Percentiles rank a stretch among this genome's conserved stretches.
Conservation (phyloP, 2,797 vertebrate genomes). For the Luscinia megarhynchos region DNA sequence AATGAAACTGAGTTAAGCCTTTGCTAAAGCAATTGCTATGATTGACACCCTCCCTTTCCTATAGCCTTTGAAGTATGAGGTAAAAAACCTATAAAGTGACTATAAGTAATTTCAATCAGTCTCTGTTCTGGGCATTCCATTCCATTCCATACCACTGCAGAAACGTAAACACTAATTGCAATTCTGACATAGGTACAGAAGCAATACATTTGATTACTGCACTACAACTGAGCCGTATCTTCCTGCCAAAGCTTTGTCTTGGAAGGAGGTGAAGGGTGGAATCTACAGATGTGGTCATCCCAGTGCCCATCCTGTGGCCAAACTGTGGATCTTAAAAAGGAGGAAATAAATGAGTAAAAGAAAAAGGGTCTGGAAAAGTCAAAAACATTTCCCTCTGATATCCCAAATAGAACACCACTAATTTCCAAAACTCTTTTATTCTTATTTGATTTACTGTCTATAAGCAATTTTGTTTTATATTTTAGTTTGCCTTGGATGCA, state of each 20-base stretch:
- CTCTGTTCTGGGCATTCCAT: not conserved
- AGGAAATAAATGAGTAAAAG: not conserved
- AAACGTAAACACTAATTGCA: not conserved
- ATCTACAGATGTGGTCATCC: not conserved
- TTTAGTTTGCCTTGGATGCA: not conserved
- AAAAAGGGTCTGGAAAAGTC: not conserved
- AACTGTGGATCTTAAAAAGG: not conserved
- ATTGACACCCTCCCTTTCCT: not conserved
- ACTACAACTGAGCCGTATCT: not conserved
- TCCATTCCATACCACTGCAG: not conserved
- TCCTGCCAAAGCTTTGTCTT: not conserved
- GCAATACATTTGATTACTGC: not conserved
- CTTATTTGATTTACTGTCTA: not conserved
- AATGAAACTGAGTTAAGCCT: not conserved
- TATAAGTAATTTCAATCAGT: accelerated
- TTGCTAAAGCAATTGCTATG: not conserved
- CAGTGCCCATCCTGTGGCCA: not conserved
- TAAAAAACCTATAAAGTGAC: not conserved
- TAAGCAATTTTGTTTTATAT: not conserved
- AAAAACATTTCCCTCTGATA: not conserved
- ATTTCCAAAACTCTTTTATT: not conserved
- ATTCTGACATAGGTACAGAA: not conserved
- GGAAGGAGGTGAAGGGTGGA: not conserved
- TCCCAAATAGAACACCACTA: not conserved
- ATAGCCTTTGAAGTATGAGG: not conserved